Conservation (phyloP, 2,888 invertebrate species). For the Matsumyia berberina region DNA sequence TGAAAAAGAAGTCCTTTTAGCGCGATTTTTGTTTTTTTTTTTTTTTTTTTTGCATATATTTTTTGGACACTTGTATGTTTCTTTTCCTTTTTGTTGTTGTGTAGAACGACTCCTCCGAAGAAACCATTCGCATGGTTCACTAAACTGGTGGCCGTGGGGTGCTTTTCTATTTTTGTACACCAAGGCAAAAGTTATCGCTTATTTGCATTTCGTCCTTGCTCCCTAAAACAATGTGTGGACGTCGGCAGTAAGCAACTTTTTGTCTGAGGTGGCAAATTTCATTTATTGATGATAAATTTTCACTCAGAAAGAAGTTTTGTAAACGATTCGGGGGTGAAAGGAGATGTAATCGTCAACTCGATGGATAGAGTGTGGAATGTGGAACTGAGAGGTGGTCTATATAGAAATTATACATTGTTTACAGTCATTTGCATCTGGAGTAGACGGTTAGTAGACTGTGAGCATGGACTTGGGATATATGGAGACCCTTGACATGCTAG, state of each 20-base stretch:
- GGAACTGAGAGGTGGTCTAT: background rate
- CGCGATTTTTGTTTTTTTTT: constrained; percentile 8
- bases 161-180: background rate
- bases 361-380: constrained; percentile 9
- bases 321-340: background rate
- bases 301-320: constrained; percentile 32
- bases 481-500: too few relatives aligned
- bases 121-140: constrained; percentile 58
- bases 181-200: constrained; percentile 47
- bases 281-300: constrained; percentile 35
- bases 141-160: constrained; percentile 37
- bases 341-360: background rate
- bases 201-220: constrained; percentile 69
- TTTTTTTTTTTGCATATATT: constrained; percentile 13
- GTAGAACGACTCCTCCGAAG: constrained; percentile 1
- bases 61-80: constrained; percentile 2
- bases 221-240: constrained; percentile 31
- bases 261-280: constrained; percentile 46
- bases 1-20: constrained; percentile 35
- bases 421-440: constrained; percentile 1
- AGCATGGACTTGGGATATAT: background rate
- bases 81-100: too few relatives aligned
- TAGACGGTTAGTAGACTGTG: constrained; percentile 8
- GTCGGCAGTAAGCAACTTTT: constrained; percentile 34
- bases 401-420: constrained; percentile 6